Base-by-base conservation (phyloP, 1,140 invertebrate species). In the Apis dorsata region DNA sequence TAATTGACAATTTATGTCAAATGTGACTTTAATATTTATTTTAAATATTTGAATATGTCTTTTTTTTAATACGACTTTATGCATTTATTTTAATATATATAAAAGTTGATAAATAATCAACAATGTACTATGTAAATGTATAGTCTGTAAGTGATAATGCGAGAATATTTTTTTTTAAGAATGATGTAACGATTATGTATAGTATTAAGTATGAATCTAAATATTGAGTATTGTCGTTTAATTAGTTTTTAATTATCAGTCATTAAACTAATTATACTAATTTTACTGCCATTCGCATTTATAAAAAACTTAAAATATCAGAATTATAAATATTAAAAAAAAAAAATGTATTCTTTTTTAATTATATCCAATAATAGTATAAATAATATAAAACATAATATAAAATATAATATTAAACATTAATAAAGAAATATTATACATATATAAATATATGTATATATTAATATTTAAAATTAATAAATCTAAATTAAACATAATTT, bases 11-110 rank as follows among this genome's bases (percentile, higher is more conserved):
- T 68, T 68, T 57, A 24, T 49, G 51, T 68, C 19, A 1, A n/a
- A 44, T 34, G 5, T 44, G 5, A 66, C 68, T 75, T 28, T 10
- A 12, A 68, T 75, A 81, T 66, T 75, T 68, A 75, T 81, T 81
- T 65, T 69, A 77, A 73, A 34, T 21, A 60, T 77, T 75, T 11
- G 28, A n/a, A 51, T 51, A 17, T 17, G 15, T 66, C 13, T 73
- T 28, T 63, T 44, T 53, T 15, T 24, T 44, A 44, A 10, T 11
- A 19, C 51, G 7, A 17, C 13, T 24, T 51, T 73, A 12, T 28
- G 17, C 34, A 68, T 76, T 68, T 76, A 17, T 34, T 59, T 44
- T 13, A 12, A 75, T 21, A 19, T 75, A 51, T 51, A 75, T 66
- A 44, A 77, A 2, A 21, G 3, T 69, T 72, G 12, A 51, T 49